phyloP scores from a whole-genome alignment of 2,888 invertebrate species.

The Diogma glabrata region DNA sequence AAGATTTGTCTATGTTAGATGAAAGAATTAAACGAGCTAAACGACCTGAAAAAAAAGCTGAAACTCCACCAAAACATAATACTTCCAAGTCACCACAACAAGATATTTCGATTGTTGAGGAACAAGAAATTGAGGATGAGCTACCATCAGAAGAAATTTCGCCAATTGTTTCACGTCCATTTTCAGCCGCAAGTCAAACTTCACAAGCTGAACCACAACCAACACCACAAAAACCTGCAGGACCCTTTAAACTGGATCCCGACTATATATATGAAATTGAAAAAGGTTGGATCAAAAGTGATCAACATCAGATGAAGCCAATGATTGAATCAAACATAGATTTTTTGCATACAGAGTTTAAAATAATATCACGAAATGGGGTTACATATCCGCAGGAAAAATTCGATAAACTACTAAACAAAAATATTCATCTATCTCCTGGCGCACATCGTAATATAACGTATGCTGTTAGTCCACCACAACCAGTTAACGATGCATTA shows the following conservation, averaged over 20 bases:
- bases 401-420: conserved; percentile 29
- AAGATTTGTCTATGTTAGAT: conserved; percentile 86
- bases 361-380: conserved; percentile 42
- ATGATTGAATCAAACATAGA: conserved; percentile 26
- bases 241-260: conserved; percentile 69
- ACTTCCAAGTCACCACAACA: conserved; percentile 17
- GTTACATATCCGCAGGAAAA: conserved; percentile 33
- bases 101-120: conserved; percentile 36
- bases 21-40: conserved; percentile 90
- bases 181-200: conserved; percentile 25
- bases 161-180: conserved; percentile 20
- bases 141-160: conserved; percentile 31
- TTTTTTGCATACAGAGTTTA: conserved; percentile 38
- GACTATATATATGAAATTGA: conserved; percentile 60
- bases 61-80: conserved; percentile 26
- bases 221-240: conserved; percentile 43
- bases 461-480: conserved; percentile 25
- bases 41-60: conserved; percentile 46
- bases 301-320: conserved; percentile 36
- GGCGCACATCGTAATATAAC: neutral
- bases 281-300: conserved; percentile 34
- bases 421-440: conserved; percentile 19
- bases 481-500: conserved; percentile 20
- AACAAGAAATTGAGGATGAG: conserved; percentile 34
- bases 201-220: conserved; percentile 28